phyloP scores from a whole-genome alignment of 2,888 invertebrate genomes.

The Seira ritae region DNA sequence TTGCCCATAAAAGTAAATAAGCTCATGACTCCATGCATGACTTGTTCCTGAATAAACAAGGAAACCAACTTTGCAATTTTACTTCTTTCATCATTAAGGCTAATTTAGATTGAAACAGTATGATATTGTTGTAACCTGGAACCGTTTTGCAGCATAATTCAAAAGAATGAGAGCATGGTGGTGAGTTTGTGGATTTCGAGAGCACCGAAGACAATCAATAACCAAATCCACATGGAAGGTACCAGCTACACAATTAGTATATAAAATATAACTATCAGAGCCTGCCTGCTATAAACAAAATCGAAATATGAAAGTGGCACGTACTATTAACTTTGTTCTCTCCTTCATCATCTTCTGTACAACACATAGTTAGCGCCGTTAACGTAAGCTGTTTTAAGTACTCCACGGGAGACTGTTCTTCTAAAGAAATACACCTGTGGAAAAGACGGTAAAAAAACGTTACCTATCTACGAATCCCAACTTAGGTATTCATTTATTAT shows the following conservation, averaged over 20 bases:
- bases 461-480: not conserved
- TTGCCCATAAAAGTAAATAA: constrained; percentile 99
- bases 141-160: constrained; percentile 85
- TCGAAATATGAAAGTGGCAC: not conserved
- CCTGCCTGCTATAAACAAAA: not conserved
- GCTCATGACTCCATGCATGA: constrained; percentile 94
- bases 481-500: not conserved
- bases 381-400: constrained; percentile 92
- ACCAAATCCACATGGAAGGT: constrained; percentile 84
- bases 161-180: constrained; percentile 92
- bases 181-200: constrained; percentile 96
- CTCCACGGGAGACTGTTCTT: constrained; percentile 88
- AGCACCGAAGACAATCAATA: constrained; percentile 92
- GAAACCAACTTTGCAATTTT: no score
- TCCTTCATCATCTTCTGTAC: constrained; percentile 77
- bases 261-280: constrained; percentile 7
- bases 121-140: constrained; percentile 78
- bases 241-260: constrained; percentile 50
- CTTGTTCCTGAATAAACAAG: constrained; percentile 79
- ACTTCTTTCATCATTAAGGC: constrained; percentile 2
- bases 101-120: constrained; percentile 15
- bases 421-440: constrained; percentile 83
- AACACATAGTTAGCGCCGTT: constrained; percentile 85
- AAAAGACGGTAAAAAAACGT: not conserved
- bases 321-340: constrained; percentile 77